A percentile compares a stretch with the other conserved stretches of the same genome.
Evolutionary conservation across 1,140 invertebrate species (phyloP).

Genomic region (Heliconius himera): DNA sequence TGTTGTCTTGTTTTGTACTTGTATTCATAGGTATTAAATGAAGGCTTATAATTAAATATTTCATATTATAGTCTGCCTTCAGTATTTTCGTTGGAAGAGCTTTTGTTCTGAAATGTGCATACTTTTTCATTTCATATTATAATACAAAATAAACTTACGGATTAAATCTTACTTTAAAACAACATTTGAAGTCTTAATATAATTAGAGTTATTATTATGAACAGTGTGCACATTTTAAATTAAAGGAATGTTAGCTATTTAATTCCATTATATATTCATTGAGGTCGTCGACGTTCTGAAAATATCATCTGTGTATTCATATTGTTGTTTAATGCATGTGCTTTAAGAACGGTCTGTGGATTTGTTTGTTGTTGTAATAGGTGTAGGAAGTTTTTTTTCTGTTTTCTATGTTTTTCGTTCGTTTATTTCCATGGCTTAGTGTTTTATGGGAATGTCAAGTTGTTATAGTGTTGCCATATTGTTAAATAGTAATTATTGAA

Average conservation of each 20-base stretch:
- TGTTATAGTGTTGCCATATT: background rate
- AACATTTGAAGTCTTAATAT: too few relatives aligned
- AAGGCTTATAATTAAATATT: conserved; percentile 4
- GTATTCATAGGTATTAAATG: background rate
- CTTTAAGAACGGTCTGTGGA: background rate
- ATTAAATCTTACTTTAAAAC: too few relatives aligned
- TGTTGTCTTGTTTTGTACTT: conserved; percentile 17
- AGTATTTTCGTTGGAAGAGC: background rate
- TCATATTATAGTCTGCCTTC: background rate
- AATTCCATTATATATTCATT: background rate
- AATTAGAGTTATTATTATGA: background rate
- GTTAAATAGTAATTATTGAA: background rate
- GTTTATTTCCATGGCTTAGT: background rate
- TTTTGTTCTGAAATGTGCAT: background rate
- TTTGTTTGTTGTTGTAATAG: background rate
- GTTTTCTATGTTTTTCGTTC: background rate
- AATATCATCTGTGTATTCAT: background rate
- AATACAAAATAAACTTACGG: too few relatives aligned
- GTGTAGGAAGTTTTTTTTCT: background rate
- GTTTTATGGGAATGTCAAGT: background rate
- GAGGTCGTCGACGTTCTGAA: background rate
- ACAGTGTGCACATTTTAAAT: conserved; percentile 1
- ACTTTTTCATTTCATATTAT: background rate
- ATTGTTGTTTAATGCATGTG: background rate
- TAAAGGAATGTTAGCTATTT: conserved; percentile 1